Base-by-base conservation (phyloP, 2,797 vertebrate genomes). In the Chrysocyon brachyurus region DNA sequence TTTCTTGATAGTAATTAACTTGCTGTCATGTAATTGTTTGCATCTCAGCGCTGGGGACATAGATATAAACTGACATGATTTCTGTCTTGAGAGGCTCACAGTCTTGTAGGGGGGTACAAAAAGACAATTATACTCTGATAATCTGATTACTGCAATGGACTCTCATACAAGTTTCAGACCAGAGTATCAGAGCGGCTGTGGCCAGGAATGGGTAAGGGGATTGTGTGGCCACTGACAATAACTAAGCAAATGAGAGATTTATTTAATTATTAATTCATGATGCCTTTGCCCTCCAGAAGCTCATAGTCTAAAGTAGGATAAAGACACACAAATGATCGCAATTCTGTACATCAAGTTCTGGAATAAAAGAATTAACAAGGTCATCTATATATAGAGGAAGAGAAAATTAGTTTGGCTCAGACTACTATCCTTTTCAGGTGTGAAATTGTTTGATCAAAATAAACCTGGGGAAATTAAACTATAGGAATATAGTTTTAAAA, bases 1-100 rank as follows among this genome's bases (percentile, higher is more conserved):
- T 72, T 93, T 16, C 66, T 78, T 49, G 57, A n/a, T 3, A 54
- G 40, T 88, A 90, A 92, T 85, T 91, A 96, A 82, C 40, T 94
- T 81, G 22, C 31, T 66, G 36, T n/a, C 15, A 8, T 61, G 12
- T 68, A 88, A 91, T 77, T 93, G 64, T 93, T 93, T 97, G 40
- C 6, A 94, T 85, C 83, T 91, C 70, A 85, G 59, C 9, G 72
- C 49, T 90, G 52, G 40, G 36, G 19, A 95, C 19, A 57, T 2
- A 84, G 88, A 72, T 28, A 70, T 26, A 93, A 90, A 97, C 52
- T 82, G 56, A 49, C 77, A 85, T 33, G 9, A 64, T 87, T 54
- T 70, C 12, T 91, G 40, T 90, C 46, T 93, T 59, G 57, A 91
- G 82, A 52, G 70, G 19, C 56, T 95, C 56, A 68, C 31, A 73